Conservation (phyloP, 2,888 invertebrate genomes). For the Eucriotettix oculatus region DNA sequence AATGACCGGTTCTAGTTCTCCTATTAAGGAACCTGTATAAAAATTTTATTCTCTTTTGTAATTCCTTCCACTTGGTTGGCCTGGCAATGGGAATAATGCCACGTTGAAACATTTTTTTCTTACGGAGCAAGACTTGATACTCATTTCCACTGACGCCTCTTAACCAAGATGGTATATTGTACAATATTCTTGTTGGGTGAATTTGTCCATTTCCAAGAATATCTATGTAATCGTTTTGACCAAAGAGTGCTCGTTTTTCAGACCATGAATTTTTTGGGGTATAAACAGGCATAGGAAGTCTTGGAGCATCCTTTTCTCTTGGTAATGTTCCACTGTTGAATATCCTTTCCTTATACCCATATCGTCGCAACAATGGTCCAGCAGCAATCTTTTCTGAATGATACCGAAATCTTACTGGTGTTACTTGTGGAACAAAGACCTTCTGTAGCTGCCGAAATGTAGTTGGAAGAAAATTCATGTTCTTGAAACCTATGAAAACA, state of each 20-base stretch:
- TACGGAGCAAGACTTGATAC: conserved; percentile 57
- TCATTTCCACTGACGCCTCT: conserved; percentile 78
- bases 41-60: conserved; percentile 55
- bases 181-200: conserved; percentile 71
- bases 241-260: conserved; percentile 64
- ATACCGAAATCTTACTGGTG: conserved; percentile 35
- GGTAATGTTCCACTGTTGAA: conserved; percentile 53
- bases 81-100: conserved; percentile 40
- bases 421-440: conserved; percentile 23
- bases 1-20: conserved; percentile 54
- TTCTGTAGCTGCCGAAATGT: not conserved
- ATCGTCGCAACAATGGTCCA: conserved; percentile 44
- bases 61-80: conserved; percentile 62
- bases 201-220: conserved; percentile 71
- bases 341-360: conserved; percentile 54
- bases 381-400: conserved; percentile 39
- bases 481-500: too few species aligned
- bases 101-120: conserved; percentile 44
- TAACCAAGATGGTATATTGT: conserved; percentile 78
- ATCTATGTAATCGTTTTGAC: conserved; percentile 95
- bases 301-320: conserved; percentile 34
- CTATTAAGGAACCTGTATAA: conserved; percentile 63
- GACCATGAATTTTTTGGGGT: conserved; percentile 60
- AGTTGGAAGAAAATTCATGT: too few species aligned
- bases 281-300: conserved; percentile 43